Evolutionary conservation across 1,140 invertebrate genomes (phyloP).

Genomic region (Drosophila grimshawi): DNA sequence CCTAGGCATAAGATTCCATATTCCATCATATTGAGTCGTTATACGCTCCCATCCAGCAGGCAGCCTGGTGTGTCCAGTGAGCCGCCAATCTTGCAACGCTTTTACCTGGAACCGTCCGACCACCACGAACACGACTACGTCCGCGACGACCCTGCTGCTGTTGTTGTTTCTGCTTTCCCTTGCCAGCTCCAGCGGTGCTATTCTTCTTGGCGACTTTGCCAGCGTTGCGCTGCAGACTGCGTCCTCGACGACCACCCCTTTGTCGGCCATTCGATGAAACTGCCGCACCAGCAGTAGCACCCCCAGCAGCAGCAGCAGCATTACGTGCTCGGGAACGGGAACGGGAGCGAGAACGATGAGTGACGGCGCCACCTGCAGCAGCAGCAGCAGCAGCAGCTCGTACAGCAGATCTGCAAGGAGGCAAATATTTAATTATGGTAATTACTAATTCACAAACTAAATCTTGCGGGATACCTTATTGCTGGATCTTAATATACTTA

Average conservation of each 20-base stretch:
- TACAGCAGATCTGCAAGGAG: constrained; percentile 51
- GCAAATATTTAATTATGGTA: background rate
- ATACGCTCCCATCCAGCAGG: constrained; percentile 23
- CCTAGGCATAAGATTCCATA: background rate
- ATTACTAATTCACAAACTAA: background rate
- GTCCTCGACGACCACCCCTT: constrained; percentile 61
- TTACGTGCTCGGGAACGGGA: constrained; percentile 55
- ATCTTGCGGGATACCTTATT: too few species aligned
- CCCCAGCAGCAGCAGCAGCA: constrained; percentile 37
- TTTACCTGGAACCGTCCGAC: constrained; percentile 75
- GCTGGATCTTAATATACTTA: too few species aligned
- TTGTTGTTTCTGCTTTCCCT: constrained; percentile 13
- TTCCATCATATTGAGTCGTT: constrained; percentile 38
- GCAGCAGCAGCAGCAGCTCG: constrained; percentile 53
- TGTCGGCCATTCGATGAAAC: constrained; percentile 10
- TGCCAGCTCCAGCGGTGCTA: constrained; percentile 28
- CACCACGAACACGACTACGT: constrained; percentile 76
- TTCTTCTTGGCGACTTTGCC: constrained; percentile 51
- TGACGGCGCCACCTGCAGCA: constrained; percentile 25
- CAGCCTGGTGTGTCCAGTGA: constrained; percentile 26
- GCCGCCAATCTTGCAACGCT: constrained; percentile 60
- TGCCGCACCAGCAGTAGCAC: constrained; percentile 33
- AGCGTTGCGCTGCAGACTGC: constrained; percentile 53
- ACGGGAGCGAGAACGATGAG: constrained; percentile 65
- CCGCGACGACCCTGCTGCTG: constrained; percentile 67